Evolutionary conservation across 2,888 invertebrate species (phyloP).

Genomic region (Augiades crinisus): DNA sequence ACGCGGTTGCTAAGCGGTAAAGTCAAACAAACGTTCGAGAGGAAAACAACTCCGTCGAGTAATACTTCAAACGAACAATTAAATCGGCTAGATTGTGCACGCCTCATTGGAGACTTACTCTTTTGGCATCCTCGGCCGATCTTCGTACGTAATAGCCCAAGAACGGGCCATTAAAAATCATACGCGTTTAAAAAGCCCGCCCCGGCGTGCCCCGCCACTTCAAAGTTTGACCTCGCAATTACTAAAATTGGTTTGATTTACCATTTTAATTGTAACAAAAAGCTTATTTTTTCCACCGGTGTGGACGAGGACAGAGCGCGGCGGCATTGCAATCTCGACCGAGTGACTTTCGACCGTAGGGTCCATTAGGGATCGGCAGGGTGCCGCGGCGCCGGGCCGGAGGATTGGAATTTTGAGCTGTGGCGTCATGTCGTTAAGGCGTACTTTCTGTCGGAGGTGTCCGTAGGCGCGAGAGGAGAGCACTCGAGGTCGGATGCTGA

Average conservation of each 20-base stretch:
- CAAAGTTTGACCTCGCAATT: conserved; percentile 79
- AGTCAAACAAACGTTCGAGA: conserved; percentile 3
- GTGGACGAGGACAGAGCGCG: conserved; percentile 51
- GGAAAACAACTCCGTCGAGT: conserved; percentile 24
- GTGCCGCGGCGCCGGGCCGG: conserved; percentile 47
- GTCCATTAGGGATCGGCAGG: conserved; percentile 65
- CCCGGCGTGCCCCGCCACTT: conserved; percentile 60
- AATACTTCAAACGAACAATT: conserved; percentile 40
- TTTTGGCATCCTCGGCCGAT: conserved; percentile 29
- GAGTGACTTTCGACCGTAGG: conserved; percentile 74
- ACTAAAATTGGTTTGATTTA: conserved; percentile 81
- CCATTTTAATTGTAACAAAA: conserved; percentile 81
- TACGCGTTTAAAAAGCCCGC: conserved; percentile 61
- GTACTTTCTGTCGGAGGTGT: conserved; percentile 77
- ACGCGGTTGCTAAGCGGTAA: conserved; percentile 3
- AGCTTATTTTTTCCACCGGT: conserved; percentile 75
- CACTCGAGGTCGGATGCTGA: conserved; percentile 81
- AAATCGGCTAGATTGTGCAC: conserved; percentile 38
- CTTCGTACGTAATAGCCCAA: conserved; percentile 42
- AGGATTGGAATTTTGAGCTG: conserved; percentile 71
- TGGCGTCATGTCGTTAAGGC: conserved; percentile 73
- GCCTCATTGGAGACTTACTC: conserved; percentile 32
- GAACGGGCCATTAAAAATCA: conserved; percentile 59
- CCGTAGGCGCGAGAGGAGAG: conserved; percentile 79
- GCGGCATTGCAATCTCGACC: conserved; percentile 74